Percentiles rank a stretch among this genome's conserved stretches.
Evolutionary conservation across 1,140 invertebrate species (phyloP).

Genomic region (Asbolus verrucosus): DNA sequence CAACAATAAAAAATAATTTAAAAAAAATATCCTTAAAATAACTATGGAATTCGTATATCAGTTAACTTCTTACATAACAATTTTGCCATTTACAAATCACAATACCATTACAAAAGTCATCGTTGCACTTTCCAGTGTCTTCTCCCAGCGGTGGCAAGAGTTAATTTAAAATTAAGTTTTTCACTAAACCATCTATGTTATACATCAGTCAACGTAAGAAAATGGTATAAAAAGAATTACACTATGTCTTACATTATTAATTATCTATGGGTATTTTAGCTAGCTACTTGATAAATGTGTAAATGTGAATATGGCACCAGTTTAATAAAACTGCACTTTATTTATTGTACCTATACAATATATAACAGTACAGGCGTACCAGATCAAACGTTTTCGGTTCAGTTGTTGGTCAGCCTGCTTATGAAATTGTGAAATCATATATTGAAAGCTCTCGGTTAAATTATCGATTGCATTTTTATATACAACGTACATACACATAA

Average conservation of each 20-base stretch:
- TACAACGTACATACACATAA: conserved; percentile 49
- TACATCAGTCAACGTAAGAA: conserved; percentile 53
- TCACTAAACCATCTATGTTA: conserved; percentile 44
- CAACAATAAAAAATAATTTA: conserved; percentile 35
- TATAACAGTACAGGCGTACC: conserved; percentile 48
- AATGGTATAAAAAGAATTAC: conserved; percentile 54
- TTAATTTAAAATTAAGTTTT: conserved; percentile 35
- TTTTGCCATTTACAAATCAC: conserved; percentile 35
- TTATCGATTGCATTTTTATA: conserved; percentile 48
- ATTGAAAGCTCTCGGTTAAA: conserved; percentile 52
- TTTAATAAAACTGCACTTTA: conserved; percentile 52
- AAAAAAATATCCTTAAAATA: conserved; percentile 35
- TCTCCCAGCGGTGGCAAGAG: conserved; percentile 34
- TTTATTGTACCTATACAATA: conserved; percentile 54
- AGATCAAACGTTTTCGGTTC: conserved; percentile 18
- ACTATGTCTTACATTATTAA: conserved; percentile 51
- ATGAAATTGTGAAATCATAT: conserved; percentile 51
- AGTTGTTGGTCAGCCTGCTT: conserved; percentile 19
- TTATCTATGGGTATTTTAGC: conserved; percentile 43
- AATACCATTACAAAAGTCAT: conserved; percentile 39
- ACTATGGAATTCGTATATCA: conserved; percentile 36
- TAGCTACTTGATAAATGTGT: conserved; percentile 49
- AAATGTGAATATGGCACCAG: conserved; percentile 56
- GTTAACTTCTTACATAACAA: conserved; percentile 7
- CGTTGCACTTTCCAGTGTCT: conserved; percentile 26